These are phyloP conservation scores for Zalophus californianus DNA, from an alignment of 2,797 vertebrate genomes.

Conservation along the genomic window DNA sequence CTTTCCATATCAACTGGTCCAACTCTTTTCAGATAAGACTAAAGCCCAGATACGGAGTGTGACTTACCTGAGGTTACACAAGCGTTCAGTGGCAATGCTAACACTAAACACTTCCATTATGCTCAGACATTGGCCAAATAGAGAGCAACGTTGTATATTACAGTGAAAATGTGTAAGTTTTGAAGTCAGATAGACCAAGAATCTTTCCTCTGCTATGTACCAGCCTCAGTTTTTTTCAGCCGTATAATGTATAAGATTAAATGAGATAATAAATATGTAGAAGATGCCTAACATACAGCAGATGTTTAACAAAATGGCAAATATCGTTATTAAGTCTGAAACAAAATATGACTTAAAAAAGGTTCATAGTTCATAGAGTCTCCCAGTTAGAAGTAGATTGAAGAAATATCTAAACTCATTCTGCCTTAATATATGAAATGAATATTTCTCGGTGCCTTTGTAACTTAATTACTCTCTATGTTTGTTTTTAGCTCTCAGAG, in stretches of 20 bases:
- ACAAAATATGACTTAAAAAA: neutral
- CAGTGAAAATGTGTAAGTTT: neutral
- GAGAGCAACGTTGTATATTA: neutral
- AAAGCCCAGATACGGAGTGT: neutral
- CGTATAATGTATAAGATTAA: neutral
- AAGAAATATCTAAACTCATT: neutral
- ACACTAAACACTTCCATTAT: neutral
- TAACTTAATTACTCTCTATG: neutral
- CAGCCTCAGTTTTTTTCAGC: neutral
- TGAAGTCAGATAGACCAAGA: constrained; percentile 5
- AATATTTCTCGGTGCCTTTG: neutral
- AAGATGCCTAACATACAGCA: neutral
- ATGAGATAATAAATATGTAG: neutral
- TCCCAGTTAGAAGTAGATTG: neutral
- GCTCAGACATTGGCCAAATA: neutral
- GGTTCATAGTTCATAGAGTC: neutral
- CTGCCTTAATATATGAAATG: neutral
- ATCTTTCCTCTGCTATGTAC: neutral
- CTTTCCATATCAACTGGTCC: neutral
- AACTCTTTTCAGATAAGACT: neutral
- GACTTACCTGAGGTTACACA: neutral
- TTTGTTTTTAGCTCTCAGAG: constrained; percentile 21
- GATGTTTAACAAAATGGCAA: neutral
- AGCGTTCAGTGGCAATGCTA: neutral
- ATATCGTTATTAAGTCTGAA: neutral